Conservation (phyloP, 2,113 vertebrate species). For the Chaetodon trifascialis region DNA sequence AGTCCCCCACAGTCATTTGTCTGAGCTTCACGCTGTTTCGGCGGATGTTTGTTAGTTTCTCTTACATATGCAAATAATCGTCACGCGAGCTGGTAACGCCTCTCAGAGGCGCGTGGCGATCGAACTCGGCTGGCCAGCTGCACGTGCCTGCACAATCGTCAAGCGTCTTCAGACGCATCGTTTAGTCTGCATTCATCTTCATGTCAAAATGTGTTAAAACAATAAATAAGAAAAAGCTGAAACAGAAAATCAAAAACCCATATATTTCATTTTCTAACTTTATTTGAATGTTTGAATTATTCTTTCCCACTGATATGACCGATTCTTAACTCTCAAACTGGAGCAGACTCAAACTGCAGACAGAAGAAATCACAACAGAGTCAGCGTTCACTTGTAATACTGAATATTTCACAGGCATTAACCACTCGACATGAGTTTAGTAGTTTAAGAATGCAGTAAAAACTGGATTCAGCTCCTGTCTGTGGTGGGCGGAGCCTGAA, state of each 20-base stretch:
- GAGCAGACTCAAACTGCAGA: background rate
- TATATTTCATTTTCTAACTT: background rate
- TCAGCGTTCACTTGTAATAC: background rate
- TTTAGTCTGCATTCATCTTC: background rate
- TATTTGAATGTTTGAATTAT: background rate
- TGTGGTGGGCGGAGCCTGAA: constrained; percentile 40
- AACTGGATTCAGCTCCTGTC: accelerated
- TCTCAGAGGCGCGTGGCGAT: constrained; percentile 45
- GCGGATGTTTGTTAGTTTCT: constrained; percentile 43
- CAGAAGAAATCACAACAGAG: background rate
- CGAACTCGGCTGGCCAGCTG: background rate
- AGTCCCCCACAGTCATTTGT: constrained; percentile 17
- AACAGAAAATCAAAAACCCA: background rate
- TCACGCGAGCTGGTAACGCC: constrained; percentile 43
- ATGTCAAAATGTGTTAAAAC: background rate
- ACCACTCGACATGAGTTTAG: background rate
- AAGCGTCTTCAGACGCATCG: background rate
- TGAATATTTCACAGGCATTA: background rate
- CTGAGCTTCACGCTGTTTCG: constrained; percentile 45
- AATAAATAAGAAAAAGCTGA: too few species aligned
- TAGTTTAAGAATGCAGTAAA: background rate
- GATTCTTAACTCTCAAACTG: background rate
- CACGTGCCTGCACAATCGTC: constrained; percentile 35
- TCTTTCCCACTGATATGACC: background rate
- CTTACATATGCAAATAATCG: constrained; percentile 38